Conservation (phyloP, 2,113 vertebrate genomes). For the Dasyurus viverrinus region DNA sequence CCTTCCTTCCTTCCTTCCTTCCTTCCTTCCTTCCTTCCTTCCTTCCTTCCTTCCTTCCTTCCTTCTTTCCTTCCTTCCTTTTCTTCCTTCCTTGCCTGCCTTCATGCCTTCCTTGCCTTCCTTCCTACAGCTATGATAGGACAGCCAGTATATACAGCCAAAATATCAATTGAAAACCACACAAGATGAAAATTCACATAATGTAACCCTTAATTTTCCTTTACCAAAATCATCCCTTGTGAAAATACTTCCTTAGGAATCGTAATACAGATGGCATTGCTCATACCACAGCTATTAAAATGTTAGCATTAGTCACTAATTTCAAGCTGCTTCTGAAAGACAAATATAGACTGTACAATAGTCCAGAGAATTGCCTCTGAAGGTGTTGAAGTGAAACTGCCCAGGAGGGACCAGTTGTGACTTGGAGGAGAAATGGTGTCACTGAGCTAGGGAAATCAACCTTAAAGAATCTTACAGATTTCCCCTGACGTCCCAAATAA, state of each 20-base stretch:
- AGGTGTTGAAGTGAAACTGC: not conserved
- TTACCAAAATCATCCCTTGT: not conserved
- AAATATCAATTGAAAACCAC: not conserved
- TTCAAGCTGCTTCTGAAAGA: conserved; percentile 29
- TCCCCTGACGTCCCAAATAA: not conserved
- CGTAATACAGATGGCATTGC: not conserved
- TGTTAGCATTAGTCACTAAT: conserved; percentile 13
- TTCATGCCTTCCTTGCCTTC: not conserved
- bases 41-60: too few relatives aligned
- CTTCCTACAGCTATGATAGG: not conserved
- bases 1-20: too few relatives aligned
- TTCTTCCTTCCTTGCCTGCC: too few relatives aligned
- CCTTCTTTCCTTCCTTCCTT: too few relatives aligned
- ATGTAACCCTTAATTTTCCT: not conserved
- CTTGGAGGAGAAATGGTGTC: not conserved
- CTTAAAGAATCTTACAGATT: not conserved
- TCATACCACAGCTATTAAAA: conserved; percentile 32
- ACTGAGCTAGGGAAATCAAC: not conserved
- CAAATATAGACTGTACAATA: not conserved
- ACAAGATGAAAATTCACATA: not conserved
- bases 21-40: too few relatives aligned
- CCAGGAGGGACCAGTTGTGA: not conserved
- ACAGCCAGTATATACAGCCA: not conserved
- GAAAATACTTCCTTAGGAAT: not conserved
- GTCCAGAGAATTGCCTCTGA: not conserved